Evolutionary conservation across 2,888 invertebrate genomes (phyloP).

Genomic region (Steinernema carpocapsae): DNA sequence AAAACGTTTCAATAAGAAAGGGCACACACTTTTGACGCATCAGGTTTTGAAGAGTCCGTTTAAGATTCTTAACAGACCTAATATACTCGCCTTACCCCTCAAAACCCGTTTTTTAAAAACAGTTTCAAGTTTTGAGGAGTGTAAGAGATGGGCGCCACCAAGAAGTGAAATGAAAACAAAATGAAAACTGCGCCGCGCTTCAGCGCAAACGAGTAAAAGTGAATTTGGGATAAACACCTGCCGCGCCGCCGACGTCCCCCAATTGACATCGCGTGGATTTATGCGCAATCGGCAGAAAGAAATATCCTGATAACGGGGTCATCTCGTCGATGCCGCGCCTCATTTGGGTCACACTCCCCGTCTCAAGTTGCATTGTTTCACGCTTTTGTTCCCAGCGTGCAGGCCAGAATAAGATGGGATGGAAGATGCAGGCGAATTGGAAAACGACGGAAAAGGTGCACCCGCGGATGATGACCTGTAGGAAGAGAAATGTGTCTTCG

Average conservation of each 20-base stretch:
- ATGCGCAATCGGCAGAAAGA: slow-evolving; percentile 32
- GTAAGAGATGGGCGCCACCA: no score
- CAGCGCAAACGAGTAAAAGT: neutral
- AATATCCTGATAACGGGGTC: slow-evolving; percentile 34
- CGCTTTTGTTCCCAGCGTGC: neutral
- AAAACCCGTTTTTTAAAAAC: slow-evolving; percentile 8
- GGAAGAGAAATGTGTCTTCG: neutral
- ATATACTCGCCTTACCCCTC: neutral
- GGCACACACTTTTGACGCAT: no score
- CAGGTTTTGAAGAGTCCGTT: neutral
- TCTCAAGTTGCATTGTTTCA: slow-evolving; percentile 29
- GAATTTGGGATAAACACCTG: slow-evolving; percentile 1
- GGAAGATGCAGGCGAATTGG: neutral
- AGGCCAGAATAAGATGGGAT: neutral
- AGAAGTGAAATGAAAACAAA: neutral
- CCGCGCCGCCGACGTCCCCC: neutral
- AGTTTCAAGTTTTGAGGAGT: neutral
- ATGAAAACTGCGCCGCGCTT: neutral
- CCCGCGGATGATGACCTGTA: neutral
- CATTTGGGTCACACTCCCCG: slow-evolving; percentile 20
- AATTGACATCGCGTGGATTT: slow-evolving; percentile 23
- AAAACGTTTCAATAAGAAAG: no score
- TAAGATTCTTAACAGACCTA: neutral
- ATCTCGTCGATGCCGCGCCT: slow-evolving; percentile 27
- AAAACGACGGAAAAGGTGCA: slow-evolving; percentile 17